Evolutionary conservation across 2,797 vertebrate genomes (phyloP).

Genomic region (Onychomys leucogaster): DNA sequence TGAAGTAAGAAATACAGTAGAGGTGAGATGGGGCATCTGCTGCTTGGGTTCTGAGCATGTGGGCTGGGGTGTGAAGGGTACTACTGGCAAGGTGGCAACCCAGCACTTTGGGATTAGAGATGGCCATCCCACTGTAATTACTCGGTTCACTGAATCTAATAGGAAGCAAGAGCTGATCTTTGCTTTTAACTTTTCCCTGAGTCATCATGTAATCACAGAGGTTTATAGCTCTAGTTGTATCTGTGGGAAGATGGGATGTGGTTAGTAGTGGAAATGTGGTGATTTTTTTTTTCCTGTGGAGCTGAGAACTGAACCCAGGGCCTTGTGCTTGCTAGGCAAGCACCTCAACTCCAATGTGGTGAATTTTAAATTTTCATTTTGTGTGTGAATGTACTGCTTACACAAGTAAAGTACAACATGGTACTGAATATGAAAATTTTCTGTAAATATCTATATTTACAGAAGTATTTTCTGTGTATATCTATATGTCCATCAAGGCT

Average conservation of each 20-base stretch:
- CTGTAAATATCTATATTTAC: background rate
- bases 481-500: background rate
- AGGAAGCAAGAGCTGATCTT: slow-evolving; percentile 55
- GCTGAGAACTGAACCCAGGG: background rate
- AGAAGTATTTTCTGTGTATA: background rate
- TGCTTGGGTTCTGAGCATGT: background rate
- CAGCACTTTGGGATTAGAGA: background rate
- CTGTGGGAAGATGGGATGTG: background rate
- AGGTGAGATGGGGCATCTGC: background rate
- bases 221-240: slow-evolving; percentile 3
- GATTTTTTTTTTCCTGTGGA: background rate
- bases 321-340: background rate
- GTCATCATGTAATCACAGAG: background rate
- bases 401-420: background rate
- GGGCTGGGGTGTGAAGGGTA: background rate
- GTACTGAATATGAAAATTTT: slow-evolving; percentile 4
- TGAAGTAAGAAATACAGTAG: background rate
- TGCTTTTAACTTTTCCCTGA: slow-evolving; percentile 58
- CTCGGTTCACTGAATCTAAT: slow-evolving; percentile 63
- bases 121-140: slow-evolving; percentile 36
- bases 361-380: slow-evolving; percentile 11
- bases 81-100: background rate
- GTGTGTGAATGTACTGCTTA: background rate
- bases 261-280: background rate
- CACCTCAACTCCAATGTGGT: background rate